Percentiles rank a stretch among this genome's conserved stretches.
phyloP scores from a whole-genome alignment of 2,113 vertebrate species.

The Bothrops jararaca region DNA sequence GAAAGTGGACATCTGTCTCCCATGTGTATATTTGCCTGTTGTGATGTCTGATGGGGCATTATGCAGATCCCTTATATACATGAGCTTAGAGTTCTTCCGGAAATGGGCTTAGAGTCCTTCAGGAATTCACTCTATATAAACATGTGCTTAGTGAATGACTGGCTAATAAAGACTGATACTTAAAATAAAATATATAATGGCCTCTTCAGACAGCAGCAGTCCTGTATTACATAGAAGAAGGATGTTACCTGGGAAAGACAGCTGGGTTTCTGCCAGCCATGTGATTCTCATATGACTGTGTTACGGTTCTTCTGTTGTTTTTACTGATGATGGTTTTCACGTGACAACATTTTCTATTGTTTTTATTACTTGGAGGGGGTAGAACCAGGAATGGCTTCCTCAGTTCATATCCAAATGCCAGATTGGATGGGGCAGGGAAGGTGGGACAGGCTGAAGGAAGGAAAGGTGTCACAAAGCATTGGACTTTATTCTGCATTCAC shows the following conservation, averaged over 20 bases:
- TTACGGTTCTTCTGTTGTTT: neutral
- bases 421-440: neutral
- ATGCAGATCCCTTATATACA: neutral
- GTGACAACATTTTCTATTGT: neutral
- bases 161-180: neutral
- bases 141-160: neutral
- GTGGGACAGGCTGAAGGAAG: neutral
- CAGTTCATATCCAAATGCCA: neutral
- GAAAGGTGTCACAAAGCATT: neutral
- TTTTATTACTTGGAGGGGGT: neutral
- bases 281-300: neutral
- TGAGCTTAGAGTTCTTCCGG: neutral
- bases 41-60: neutral
- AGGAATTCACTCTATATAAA: neutral
- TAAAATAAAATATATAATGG: neutral
- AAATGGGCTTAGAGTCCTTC: neutral
- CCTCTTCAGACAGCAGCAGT: neutral
- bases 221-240: neutral
- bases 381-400: neutral
- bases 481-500: neutral
- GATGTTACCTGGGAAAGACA: neutral
- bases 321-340: neutral
- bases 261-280: neutral
- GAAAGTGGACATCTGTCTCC: neutral
- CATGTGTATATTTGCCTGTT: neutral